Evolutionary conservation across 1,140 invertebrate species (phyloP).

Genomic region (Hycleus phaleratus): DNA sequence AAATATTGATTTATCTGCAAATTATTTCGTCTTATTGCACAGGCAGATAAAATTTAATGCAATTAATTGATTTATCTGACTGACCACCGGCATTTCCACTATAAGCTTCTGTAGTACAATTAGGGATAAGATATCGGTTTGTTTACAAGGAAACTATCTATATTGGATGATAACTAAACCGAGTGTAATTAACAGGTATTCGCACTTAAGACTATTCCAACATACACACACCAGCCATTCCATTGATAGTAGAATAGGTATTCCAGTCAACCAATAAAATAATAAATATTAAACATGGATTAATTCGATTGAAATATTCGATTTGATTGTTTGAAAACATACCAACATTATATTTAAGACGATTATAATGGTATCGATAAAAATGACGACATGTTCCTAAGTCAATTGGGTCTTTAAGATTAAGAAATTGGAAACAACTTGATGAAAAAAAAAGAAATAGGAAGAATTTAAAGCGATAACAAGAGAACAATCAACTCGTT

Average conservation of each 20-base stretch:
- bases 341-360: too few relatives aligned
- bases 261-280: too few relatives aligned
- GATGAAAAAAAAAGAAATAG: too few relatives aligned
- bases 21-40: neutral
- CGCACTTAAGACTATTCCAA: slow-evolving; percentile 20
- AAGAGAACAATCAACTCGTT: too few relatives aligned
- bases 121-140: slow-evolving; percentile 28
- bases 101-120: slow-evolving; percentile 17
- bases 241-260: slow-evolving; percentile 2
- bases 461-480: too few relatives aligned
- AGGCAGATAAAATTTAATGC: neutral
- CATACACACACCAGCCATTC: slow-evolving; percentile 7
- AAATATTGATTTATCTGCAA: neutral
- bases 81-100: slow-evolving; percentile 18
- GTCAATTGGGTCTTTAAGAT: too few relatives aligned
- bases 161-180: slow-evolving; percentile 21
- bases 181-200: slow-evolving; percentile 28
- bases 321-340: too few relatives aligned
- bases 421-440: too few relatives aligned
- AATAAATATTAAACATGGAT: too few relatives aligned
- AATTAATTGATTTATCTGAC: slow-evolving; percentile 21
- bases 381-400: too few relatives aligned
- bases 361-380: too few relatives aligned
- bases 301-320: too few relatives aligned
- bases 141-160: slow-evolving; percentile 25